Percentiles rank a stretch among this genome's conserved stretches.
These are phyloP conservation scores for Cristatella mucedo DNA, from an alignment of 2,888 invertebrate genomes.

Conservation along the genomic window DNA sequence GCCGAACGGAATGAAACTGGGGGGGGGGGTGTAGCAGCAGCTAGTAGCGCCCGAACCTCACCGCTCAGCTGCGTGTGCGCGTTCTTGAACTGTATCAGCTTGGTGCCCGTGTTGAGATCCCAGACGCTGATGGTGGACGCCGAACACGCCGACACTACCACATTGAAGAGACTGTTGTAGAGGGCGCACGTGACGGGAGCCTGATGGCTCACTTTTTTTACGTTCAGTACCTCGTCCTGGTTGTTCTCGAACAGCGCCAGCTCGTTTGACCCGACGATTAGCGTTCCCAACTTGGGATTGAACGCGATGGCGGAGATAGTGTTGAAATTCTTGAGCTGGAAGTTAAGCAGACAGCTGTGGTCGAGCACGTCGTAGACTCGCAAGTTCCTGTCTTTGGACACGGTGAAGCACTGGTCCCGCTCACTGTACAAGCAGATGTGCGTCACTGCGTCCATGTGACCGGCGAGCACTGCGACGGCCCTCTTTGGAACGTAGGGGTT, in stretches of 20 bases:
- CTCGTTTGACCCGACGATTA: conserved; percentile 19
- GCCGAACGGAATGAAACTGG: too few species aligned
- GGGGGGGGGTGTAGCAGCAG: too few species aligned
- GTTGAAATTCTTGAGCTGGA: conserved; percentile 18
- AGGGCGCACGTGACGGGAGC: conserved; percentile 55
- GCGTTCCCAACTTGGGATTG: conserved; percentile 13
- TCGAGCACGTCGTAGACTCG: conserved; percentile 58
- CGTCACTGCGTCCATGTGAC: conserved; percentile 48
- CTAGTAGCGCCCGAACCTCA: too few species aligned
- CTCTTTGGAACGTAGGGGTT: conserved; percentile 58
- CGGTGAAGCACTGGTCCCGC: conserved; percentile 5
- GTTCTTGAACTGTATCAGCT: conserved; percentile 51
- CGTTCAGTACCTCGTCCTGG: conserved; percentile 17
- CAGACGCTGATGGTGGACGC: conserved; percentile 67
- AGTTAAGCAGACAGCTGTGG: conserved; percentile 51
- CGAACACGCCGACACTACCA: conserved; percentile 57
- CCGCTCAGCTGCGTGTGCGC: conserved; percentile 43
- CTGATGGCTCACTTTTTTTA: conserved; percentile 44
- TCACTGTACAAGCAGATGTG: conserved; percentile 9
- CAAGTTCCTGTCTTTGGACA: conserved; percentile 51
- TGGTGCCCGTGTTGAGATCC: conserved; percentile 55
- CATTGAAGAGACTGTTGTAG: conserved; percentile 57
- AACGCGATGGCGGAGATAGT: conserved; percentile 4
- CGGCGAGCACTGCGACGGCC: conserved; percentile 48
- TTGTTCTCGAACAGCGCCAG: conserved; percentile 17